A percentile compares a stretch with the other conserved stretches of the same genome.
Conservation (phyloP, 2,113 vertebrate species). For the Gopherus evgoodei region DNA sequence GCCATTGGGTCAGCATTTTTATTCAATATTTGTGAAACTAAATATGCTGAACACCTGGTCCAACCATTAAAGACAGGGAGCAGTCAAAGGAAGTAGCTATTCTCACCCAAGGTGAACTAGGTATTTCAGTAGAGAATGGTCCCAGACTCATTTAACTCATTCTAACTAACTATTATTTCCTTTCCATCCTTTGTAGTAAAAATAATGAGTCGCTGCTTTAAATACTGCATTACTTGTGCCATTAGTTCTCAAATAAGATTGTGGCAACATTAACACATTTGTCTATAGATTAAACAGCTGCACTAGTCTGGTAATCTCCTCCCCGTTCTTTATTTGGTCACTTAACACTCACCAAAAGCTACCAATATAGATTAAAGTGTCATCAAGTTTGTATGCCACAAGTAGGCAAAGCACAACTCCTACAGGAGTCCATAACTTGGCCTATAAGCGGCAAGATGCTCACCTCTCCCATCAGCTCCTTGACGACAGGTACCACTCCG, state of each 20-base stretch:
- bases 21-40: neutral
- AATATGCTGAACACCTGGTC: neutral
- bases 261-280: accelerated
- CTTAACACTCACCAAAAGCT: neutral
- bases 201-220: neutral
- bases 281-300: neutral
- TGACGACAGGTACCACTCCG: conserved; percentile 90
- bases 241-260: accelerated
- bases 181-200: neutral
- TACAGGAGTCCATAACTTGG: neutral
- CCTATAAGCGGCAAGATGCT: neutral
- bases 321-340: neutral
- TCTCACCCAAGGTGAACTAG: neutral
- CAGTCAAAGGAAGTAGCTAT: neutral
- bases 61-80: neutral
- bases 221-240: accelerated
- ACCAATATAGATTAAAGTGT: neutral
- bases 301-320: neutral
- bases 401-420: accelerated
- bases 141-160: neutral
- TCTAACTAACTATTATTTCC: too few relatives aligned
- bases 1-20: neutral
- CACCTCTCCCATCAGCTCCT: conserved; percentile 96
- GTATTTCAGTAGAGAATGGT: neutral
- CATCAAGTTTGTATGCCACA: neutral